phyloP scores from a whole-genome alignment of 2,113 vertebrate genomes.

The Struthidea cinerea region DNA sequence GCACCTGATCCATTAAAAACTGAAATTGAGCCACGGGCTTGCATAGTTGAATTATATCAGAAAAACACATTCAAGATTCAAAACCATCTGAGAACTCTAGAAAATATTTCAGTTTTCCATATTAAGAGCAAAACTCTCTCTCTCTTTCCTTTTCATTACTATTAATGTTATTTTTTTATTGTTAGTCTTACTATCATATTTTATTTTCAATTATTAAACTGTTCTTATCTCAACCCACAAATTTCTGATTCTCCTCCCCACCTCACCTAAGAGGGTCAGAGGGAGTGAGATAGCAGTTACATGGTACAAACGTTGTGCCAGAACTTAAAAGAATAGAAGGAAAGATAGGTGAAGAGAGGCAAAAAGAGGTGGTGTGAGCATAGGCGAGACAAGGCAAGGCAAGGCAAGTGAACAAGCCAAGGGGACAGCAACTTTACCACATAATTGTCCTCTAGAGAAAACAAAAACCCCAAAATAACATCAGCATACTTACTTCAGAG shows the following conservation, averaged over 20 bases:
- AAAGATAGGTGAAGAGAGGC: rapidly evolving
- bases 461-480: not conserved
- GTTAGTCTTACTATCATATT: not conserved
- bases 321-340: not conserved
- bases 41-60: not conserved
- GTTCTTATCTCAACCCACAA: not conserved
- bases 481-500: not conserved
- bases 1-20: not conserved
- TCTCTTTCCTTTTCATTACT: not conserved
- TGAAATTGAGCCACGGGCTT: not conserved
- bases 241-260: not conserved
- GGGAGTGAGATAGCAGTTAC: not conserved
- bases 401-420: not conserved
- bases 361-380: not conserved
- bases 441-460: not conserved
- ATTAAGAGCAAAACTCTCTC: not conserved
- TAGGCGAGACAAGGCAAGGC: not conserved
- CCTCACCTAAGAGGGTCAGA: not conserved
- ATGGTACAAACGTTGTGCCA: not conserved
- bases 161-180: not conserved
- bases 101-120: not conserved
- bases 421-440: not conserved
- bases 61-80: not conserved
- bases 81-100: not conserved
- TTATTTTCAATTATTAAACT: not conserved